A percentile compares a stretch with the other conserved stretches of the same genome.
phyloP scores from a whole-genome alignment of 2,888 invertebrate genomes.

The Apotomis turbidana region DNA sequence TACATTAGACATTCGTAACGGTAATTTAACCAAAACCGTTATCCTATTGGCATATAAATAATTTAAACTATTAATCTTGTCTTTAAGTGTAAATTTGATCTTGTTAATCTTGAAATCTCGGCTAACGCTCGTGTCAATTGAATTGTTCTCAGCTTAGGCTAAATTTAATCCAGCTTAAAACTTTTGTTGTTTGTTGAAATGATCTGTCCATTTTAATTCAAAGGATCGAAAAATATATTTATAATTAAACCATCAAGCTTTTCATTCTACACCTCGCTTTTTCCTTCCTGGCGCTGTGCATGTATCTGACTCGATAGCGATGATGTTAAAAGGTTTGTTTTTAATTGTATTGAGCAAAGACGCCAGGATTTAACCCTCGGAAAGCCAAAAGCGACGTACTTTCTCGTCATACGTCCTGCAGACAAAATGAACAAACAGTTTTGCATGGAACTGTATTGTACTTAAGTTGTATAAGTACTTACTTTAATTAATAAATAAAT shows the following conservation, averaged over 20 bases:
- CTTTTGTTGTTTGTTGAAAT: slow-evolving; percentile 66
- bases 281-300: slow-evolving; percentile 49
- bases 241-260: slow-evolving; percentile 75
- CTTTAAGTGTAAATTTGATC: slow-evolving; percentile 27
- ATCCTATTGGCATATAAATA: slow-evolving; percentile 18
- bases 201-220: slow-evolving; percentile 78
- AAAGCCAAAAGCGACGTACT: too few species aligned
- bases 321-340: too few species aligned
- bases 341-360: too few species aligned
- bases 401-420: too few species aligned
- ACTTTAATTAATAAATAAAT: too few species aligned
- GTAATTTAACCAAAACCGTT: slow-evolving; percentile 1
- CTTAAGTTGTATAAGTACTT: too few species aligned
- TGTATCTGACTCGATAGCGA: neutral
- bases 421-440: too few species aligned
- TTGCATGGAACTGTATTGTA: too few species aligned
- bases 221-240: slow-evolving; percentile 80
- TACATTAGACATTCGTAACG: slow-evolving; percentile 3
- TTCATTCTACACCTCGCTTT: slow-evolving; percentile 77
- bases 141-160: slow-evolving; percentile 58
- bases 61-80: slow-evolving; percentile 19
- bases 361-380: too few species aligned
- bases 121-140: slow-evolving; percentile 61
- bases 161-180: slow-evolving; percentile 75
- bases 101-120: slow-evolving; percentile 30